Evolutionary conservation across 1,140 invertebrate genomes (phyloP), one percentile per base, ranked within the genome.

Genomic region (Calosoma granatense): DNA sequence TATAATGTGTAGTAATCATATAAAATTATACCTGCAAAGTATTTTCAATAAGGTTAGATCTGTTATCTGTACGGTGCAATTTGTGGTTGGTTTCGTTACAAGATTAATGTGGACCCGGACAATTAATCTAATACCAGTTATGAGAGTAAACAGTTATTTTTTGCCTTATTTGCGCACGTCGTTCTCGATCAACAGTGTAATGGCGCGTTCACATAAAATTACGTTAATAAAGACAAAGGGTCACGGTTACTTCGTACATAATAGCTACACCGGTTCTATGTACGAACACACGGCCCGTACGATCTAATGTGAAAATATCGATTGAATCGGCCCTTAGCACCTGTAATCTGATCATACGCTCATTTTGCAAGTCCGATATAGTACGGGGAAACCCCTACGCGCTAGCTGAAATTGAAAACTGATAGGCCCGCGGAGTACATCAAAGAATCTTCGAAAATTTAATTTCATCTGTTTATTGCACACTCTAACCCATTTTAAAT

Each of bases 301-400:
- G 4, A 30, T 6, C 26, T 14, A 4, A 30, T 30, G 26, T 30
- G 26, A 30, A 30, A 30, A 30, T 30, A 47, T 47, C 41, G 41
- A 47, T 47, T 47, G 15, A 47, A 47, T 17, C 6, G 4, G 9
- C 41, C 41, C 15, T 17, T 47, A 12, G 41, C 17, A 47, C 17
- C 17, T 47, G 41, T 47, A 47, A 47, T 47, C 41, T 47, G 41
- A 47, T 47, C 41, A 47, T 47, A 47, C 41, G 41, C 9, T 47
- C 17, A 47, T 47, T 47, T 47, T 47, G 17, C 6, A 30, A 14
- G 26, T 30, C n/a, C n/a, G n/a, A n/a, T n/a, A n/a, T 36, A 36
- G 6, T 36, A n/a, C n/a, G 26, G 6, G 26, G 26, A 36, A 36
- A 9, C 26, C 26, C n/a, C n/a, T n/a, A n/a, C n/a, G 26, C 26